Conservation (phyloP, 1,140 invertebrate species). For the Panonychus citri region DNA sequence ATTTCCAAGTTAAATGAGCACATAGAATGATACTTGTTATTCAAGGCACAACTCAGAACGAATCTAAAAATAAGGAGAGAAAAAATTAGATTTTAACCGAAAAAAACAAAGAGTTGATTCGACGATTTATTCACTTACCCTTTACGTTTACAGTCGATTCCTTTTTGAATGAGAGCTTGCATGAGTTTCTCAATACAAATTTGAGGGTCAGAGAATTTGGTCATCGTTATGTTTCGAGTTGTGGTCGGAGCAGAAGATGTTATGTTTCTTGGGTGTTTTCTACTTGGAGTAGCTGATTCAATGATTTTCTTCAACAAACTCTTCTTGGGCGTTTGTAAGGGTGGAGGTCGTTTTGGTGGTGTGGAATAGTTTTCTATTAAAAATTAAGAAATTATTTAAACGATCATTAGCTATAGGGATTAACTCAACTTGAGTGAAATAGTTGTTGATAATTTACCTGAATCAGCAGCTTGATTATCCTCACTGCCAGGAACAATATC, state of each 20-base stretch:
- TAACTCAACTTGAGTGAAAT: too few species aligned
- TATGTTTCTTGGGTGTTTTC: constrained; percentile 2
- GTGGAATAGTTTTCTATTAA: not conserved
- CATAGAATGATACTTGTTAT: constrained; percentile 1
- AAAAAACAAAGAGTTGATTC: not conserved
- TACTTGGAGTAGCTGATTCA: constrained; percentile 9
- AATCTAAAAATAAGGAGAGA: too few species aligned
- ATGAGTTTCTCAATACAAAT: constrained; percentile 7
- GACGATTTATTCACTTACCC: constrained; percentile 3
- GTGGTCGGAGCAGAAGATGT: not conserved
- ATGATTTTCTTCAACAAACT: constrained; percentile 12
- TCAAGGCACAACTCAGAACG: constrained; percentile 3
- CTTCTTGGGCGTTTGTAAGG: constrained; percentile 8
- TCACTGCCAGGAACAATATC: not conserved
- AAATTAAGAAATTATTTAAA: too few species aligned
- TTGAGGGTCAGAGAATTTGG: constrained; percentile 6
- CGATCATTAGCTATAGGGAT: too few species aligned
- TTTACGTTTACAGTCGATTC: constrained; percentile 12
- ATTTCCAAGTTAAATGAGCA: constrained; percentile 58
- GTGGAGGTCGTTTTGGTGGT: not conserved
- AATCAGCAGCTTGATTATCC: not conserved
- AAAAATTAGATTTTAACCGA: not conserved
- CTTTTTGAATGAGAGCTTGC: constrained; percentile 7
- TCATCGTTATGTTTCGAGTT: constrained; percentile 11
- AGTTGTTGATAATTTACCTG: too few species aligned